Conservation (phyloP, 2,113 vertebrate genomes). For the Proterorhinus semilunaris region DNA sequence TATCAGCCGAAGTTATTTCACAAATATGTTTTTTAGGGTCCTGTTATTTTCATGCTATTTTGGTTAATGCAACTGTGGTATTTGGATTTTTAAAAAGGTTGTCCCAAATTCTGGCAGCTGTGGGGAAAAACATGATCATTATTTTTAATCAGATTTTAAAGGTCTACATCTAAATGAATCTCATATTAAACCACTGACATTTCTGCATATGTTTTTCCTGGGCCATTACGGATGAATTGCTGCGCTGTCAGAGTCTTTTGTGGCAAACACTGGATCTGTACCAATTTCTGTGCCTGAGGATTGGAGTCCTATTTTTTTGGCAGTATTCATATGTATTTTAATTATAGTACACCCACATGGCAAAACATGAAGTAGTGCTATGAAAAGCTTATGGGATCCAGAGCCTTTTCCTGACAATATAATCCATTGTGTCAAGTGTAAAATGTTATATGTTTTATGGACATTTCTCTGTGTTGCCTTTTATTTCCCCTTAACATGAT, state of each 20-base stretch:
- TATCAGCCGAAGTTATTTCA: conserved; percentile 11
- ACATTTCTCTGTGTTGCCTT: too few relatives aligned
- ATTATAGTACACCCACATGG: conserved; percentile 49
- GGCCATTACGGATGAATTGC: conserved; percentile 46
- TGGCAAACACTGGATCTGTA: conserved; percentile 48
- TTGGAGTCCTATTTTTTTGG: conserved; percentile 46
- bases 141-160: conserved; percentile 34
- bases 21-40: conserved; percentile 2
- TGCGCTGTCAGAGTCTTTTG: conserved; percentile 44
- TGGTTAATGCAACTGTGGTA: conserved; percentile 13
- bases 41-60: conserved; percentile 9
- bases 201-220: conserved; percentile 32
- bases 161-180: conserved; percentile 24
- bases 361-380: conserved; percentile 49
- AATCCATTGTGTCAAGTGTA: conserved; percentile 18
- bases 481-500: too few relatives aligned
- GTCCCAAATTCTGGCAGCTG: conserved; percentile 7
- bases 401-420: conserved; percentile 44
- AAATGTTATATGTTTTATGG: too few relatives aligned
- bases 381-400: conserved; percentile 46
- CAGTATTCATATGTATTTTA: conserved; percentile 55
- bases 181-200: conserved; percentile 33
- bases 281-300: conserved; percentile 45
- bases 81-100: conserved; percentile 29
- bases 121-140: conserved; percentile 17